Evolutionary conservation across 2,888 invertebrate species (phyloP).

Genomic region (Laothoe populi): DNA sequence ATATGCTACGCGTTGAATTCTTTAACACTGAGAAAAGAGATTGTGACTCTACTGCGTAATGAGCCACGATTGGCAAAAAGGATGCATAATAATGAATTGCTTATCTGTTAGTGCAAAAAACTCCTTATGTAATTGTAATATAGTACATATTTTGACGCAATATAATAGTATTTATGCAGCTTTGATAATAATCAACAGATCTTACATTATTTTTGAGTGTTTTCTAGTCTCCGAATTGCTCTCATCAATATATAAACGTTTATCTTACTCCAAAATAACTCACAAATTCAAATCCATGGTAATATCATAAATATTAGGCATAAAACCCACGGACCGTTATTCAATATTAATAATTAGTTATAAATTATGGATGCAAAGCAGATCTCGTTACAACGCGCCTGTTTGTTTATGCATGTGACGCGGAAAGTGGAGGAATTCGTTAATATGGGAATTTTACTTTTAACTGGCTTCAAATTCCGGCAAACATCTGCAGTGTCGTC

Average conservation of each 20-base stretch:
- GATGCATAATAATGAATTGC: not conserved
- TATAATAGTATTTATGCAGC: too few relatives aligned
- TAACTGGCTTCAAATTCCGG: conserved; percentile 21
- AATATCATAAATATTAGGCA: conserved; percentile 2
- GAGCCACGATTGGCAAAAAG: not conserved
- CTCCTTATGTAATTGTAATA: not conserved
- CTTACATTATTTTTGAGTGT: too few relatives aligned
- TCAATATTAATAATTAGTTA: conserved; percentile 22
- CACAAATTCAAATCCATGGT: conserved; percentile 8
- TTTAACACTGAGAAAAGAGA: conserved; percentile 12
- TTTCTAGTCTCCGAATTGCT: too few relatives aligned
- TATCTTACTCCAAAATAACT: not conserved
- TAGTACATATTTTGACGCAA: too few relatives aligned
- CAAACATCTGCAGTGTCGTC: conserved; percentile 21
- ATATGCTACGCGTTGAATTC: conserved; percentile 26
- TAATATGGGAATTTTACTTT: conserved; percentile 23
- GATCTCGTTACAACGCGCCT: conserved; percentile 5
- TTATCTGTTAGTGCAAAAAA: not conserved
- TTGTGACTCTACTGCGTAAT: not conserved
- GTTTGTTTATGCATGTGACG: not conserved
- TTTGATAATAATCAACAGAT: too few relatives aligned
- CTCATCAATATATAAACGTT: too few relatives aligned
- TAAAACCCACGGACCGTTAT: conserved; percentile 13
- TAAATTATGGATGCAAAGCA: conserved; percentile 22
- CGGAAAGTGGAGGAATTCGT: conserved; percentile 14